Evolutionary conservation across 2,113 vertebrate genomes (phyloP).

Genomic region (Sakesphorus luctuosus): DNA sequence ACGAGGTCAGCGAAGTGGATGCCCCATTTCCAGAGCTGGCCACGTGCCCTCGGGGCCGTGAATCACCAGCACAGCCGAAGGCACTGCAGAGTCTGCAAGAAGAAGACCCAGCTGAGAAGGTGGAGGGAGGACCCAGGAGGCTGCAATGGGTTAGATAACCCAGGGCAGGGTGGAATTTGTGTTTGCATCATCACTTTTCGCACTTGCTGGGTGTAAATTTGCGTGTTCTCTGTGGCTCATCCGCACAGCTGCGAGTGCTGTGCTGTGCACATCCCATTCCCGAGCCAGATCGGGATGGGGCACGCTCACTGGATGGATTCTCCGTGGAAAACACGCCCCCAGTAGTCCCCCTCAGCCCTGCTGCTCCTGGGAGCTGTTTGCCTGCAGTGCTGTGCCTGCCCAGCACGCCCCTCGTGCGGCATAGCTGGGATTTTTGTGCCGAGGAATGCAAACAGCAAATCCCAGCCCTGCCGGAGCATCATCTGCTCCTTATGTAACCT

Average conservation of each 20-base stretch:
- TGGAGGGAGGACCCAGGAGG: accelerated
- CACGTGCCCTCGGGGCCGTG: not conserved
- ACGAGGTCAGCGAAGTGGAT: not conserved
- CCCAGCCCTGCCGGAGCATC: constrained; percentile 14
- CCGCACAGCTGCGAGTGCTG: not conserved
- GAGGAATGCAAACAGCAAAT: constrained; percentile 66
- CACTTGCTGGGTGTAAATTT: not conserved
- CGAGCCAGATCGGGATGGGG: not conserved
- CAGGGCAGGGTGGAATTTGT: not conserved
- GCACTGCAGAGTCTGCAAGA: accelerated
- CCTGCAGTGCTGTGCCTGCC: not conserved
- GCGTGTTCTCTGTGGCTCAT: not conserved
- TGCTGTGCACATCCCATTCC: not conserved
- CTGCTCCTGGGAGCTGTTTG: not conserved
- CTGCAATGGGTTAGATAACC: not conserved
- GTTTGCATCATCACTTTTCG: not conserved
- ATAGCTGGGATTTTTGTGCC: constrained; percentile 47
- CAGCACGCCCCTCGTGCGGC: not conserved
- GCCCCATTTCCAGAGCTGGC: not conserved
- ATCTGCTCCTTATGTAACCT: constrained; percentile 69
- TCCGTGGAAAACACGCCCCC: not conserved
- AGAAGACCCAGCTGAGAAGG: not conserved
- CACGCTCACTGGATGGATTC: not conserved
- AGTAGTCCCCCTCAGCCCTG: not conserved
- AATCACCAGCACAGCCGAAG: not conserved